A percentile compares a stretch with the other conserved stretches of the same genome.
Conservation (phyloP, 1,140 invertebrate genomes). For the Drosophila rufa region DNA sequence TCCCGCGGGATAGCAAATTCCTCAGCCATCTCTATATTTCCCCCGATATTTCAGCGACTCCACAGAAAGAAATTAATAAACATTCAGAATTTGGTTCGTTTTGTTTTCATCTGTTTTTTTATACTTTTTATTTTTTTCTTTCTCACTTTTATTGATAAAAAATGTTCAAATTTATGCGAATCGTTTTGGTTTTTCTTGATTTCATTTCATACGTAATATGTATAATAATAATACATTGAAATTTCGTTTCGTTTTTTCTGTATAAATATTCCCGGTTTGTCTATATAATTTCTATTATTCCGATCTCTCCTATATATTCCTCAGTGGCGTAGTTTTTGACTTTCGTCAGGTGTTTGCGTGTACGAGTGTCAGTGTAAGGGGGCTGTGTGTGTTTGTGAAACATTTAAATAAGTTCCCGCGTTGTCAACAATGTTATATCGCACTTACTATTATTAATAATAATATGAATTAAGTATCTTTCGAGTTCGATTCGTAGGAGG, state of each 20-base stretch:
- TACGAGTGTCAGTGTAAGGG: slow-evolving; percentile 26
- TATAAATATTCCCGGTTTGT: slow-evolving; percentile 80
- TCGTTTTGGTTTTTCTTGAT: slow-evolving; percentile 50
- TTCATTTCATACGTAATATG: slow-evolving; percentile 64
- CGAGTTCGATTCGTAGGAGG: slow-evolving; percentile 51
- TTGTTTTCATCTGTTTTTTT: slow-evolving; percentile 41
- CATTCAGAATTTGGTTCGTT: slow-evolving; percentile 29
- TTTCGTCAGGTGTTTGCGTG: slow-evolving; percentile 41
- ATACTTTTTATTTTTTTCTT: slow-evolving; percentile 36
- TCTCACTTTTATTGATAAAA: slow-evolving; percentile 79
- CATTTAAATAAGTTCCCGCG: slow-evolving; percentile 69
- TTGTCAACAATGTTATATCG: slow-evolving; percentile 57
- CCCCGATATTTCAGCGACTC: neutral
- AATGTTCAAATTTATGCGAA: slow-evolving; percentile 79
- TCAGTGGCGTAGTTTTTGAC: slow-evolving; percentile 65
- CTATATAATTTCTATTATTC: slow-evolving; percentile 79
- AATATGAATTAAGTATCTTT: slow-evolving; percentile 45
- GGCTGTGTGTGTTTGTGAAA: slow-evolving; percentile 45
- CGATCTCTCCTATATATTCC: slow-evolving; percentile 63
- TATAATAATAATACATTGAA: slow-evolving; percentile 82
- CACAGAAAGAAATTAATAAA: slow-evolving; percentile 8
- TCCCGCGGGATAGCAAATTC: too few relatives aligned
- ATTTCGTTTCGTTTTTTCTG: slow-evolving; percentile 44
- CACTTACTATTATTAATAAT: slow-evolving; percentile 46
- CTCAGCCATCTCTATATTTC: too few relatives aligned